phyloP scores from a whole-genome alignment of 2,113 vertebrate genomes.

The Thinocorus orbignyianus region DNA sequence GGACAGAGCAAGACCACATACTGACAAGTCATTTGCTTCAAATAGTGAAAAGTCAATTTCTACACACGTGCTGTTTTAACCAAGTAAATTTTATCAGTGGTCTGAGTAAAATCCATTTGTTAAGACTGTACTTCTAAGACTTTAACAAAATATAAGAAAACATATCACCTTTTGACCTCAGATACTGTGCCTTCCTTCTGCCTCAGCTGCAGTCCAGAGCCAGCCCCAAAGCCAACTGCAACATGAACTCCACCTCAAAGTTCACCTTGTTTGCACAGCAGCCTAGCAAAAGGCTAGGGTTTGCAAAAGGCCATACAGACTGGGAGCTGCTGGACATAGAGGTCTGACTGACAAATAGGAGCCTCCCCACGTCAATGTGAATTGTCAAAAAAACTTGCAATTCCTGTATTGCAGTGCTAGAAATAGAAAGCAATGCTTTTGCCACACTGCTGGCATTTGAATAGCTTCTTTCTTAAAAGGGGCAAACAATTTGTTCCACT shows the following conservation, averaged over 20 bases:
- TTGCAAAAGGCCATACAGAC: background rate
- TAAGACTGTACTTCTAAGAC: background rate
- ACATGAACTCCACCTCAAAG: background rate
- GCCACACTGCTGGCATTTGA: background rate
- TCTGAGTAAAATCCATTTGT: background rate
- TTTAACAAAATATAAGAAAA: background rate
- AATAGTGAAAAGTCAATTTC: background rate
- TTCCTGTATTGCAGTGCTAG: background rate
- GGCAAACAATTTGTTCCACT: background rate
- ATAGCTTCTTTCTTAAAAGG: background rate
- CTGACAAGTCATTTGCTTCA: background rate
- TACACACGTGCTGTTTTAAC: background rate
- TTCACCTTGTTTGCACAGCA: background rate
- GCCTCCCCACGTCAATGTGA: background rate
- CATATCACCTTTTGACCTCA: background rate
- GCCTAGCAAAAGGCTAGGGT: background rate
- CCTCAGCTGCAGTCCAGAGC: background rate
- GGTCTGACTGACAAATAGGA: background rate
- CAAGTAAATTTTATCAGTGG: background rate
- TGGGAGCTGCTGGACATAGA: background rate
- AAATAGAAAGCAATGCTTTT: constrained; percentile 6
- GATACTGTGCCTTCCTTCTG: background rate
- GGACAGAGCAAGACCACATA: background rate
- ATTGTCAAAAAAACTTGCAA: background rate
- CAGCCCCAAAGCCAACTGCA: background rate